phyloP scores from a whole-genome alignment of 2,113 vertebrate species.

The Chelonoidis abingdonii region DNA sequence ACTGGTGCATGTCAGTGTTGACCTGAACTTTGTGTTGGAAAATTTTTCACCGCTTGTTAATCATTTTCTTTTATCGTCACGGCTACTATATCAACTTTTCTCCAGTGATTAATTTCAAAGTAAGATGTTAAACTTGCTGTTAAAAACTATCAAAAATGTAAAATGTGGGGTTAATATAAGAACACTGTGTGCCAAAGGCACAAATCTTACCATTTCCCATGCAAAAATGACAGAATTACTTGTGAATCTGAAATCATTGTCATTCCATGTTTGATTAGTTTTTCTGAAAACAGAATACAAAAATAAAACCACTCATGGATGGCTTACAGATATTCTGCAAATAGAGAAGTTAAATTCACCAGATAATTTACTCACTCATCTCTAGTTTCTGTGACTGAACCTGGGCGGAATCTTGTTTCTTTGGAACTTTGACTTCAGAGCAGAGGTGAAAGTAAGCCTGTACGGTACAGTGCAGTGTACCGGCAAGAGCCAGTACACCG shows the following conservation, averaged over 20 bases:
- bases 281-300: conserved; percentile 48
- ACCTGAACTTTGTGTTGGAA: conserved; percentile 55
- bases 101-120: conserved; percentile 66
- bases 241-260: conserved; percentile 49
- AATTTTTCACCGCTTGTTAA: conserved; percentile 24
- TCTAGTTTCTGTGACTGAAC: not conserved
- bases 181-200: conserved; percentile 51
- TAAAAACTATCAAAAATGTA: conserved; percentile 37
- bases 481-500: too few relatives aligned
- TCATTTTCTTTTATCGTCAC: conserved; percentile 54
- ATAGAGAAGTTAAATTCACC: not conserved
- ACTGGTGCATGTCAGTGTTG: conserved; percentile 38
- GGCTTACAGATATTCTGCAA: conserved; percentile 26
- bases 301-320: conserved; percentile 11
- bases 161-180: conserved; percentile 43
- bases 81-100: conserved; percentile 37
- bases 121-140: not conserved
- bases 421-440: not conserved
- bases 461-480: too few relatives aligned
- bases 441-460: too few relatives aligned
- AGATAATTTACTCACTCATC: rapidly evolving
- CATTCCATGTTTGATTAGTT: conserved; percentile 17
- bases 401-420: not conserved
- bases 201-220: conserved; percentile 31
- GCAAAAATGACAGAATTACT: not conserved